phyloP scores from a whole-genome alignment of 2,113 vertebrate species.

The Podarcis muralis region DNA sequence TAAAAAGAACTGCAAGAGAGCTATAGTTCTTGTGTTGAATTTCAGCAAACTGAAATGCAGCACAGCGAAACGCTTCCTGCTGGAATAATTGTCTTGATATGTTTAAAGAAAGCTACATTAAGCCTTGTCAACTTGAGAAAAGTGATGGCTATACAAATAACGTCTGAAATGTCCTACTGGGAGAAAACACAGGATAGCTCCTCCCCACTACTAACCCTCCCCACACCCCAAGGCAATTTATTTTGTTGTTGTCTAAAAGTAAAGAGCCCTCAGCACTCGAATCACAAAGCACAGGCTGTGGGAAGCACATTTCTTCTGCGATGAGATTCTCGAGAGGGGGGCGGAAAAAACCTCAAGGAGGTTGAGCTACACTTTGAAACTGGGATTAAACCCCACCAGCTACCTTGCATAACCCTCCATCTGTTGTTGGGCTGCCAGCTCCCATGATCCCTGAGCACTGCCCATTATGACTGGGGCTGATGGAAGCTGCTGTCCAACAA shows the following conservation, averaged over 20 bases:
- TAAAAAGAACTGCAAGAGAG: constrained; percentile 11
- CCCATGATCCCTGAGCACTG: too few species aligned
- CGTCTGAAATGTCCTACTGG: not conserved
- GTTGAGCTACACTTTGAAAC: not conserved
- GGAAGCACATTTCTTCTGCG: not conserved
- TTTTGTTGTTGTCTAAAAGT: constrained; percentile 11
- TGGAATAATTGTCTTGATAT: not conserved
- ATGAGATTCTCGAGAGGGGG: not conserved
- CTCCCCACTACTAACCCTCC: not conserved
- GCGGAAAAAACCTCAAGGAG: not conserved
- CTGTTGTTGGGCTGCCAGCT: too few species aligned
- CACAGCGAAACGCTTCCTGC: not conserved
- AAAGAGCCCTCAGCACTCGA: not conserved
- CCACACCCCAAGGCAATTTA: not conserved
- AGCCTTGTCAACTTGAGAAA: not conserved
- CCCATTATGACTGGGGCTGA: too few species aligned
- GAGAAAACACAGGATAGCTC: not conserved
- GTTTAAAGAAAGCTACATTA: constrained; percentile 10
- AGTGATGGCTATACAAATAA: constrained; percentile 1
- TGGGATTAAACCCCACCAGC: not conserved
- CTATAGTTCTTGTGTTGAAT: constrained; percentile 19
- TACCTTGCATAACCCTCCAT: not conserved
- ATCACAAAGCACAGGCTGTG: not conserved
- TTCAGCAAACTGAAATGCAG: constrained; percentile 7
- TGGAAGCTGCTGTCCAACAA: not conserved